Base-by-base conservation (phyloP, 2,888 invertebrate species). In the Agonopterix alstromeriana region DNA sequence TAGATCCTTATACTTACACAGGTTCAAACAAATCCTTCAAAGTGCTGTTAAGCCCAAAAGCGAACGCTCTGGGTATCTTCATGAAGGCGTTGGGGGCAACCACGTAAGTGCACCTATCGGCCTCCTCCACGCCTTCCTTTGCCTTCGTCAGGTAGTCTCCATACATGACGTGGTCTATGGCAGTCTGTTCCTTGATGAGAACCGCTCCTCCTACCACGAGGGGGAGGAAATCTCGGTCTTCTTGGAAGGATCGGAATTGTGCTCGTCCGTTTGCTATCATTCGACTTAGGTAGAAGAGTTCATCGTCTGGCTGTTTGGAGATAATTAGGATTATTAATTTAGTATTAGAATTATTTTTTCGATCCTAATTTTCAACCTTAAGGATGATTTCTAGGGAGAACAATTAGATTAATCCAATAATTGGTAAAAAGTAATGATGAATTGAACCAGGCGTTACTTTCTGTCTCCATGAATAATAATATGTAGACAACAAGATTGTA, bases 61-160 rank as follows among this genome's bases (percentile, higher is more conserved):
- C 94, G 62, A 96, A 96, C 0, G 93, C 93, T 51, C 95, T 90
- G 14, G 91, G 90, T 55, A 91, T 90, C 40, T 86, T 90, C 64
- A 94, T 89, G 55, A 95, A 93, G 0, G 92, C 79, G 43, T 92
- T 90, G 11, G 92, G 92, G 7, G 94, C 94, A 47, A 94, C 90
- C 0, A 96, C 96, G 67, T 92, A 95, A 0, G 93, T 93, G 66
- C 96, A 96, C 47, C 94, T 90, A 0, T 92, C 77, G 9, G 85
- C 82, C 66, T 95, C 94, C 0, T 86, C 84, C 0, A 90, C 69
- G 0, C 83, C 86, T 54, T 90, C 80, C 35, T 85, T 70, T 0
- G 92, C 89, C 67, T 93, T 94, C 46, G 77, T 83, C 50, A 91
- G 77, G 64, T 95, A 96, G 65, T 95, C 94, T 1, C 83, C 73